Conservation (phyloP, 2,888 invertebrate species). For the Conchocele bisecta region DNA sequence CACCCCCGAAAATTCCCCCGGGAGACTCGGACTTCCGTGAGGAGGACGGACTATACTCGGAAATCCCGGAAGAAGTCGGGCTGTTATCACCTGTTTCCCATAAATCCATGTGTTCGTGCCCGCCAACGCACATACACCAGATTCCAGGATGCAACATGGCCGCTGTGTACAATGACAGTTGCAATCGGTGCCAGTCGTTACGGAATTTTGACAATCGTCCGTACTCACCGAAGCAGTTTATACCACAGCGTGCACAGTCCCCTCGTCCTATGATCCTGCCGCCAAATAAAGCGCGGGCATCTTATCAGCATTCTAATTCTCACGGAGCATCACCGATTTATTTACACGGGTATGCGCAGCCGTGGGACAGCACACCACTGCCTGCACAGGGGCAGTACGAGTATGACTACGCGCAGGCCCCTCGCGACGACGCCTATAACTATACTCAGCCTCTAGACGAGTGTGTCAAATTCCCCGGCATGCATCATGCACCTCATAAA, state of each 20-base stretch:
- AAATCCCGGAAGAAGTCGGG: constrained; percentile 56
- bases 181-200: constrained; percentile 62
- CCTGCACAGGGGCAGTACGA: constrained; percentile 48
- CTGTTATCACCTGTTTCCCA: constrained; percentile 72
- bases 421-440: constrained; percentile 51
- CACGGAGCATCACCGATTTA: constrained; percentile 59
- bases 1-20: constrained; percentile 83
- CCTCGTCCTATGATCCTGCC: constrained; percentile 39
- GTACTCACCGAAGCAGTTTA: constrained; percentile 44
- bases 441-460: constrained; percentile 55
- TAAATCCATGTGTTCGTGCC: constrained; percentile 75
- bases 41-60: constrained; percentile 55
- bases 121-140: constrained; percentile 68
- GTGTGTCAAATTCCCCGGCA: constrained; percentile 34
- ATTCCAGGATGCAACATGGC: constrained; percentile 55
- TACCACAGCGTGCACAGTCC: constrained; percentile 18
- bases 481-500: not conserved
- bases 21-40: constrained; percentile 76
- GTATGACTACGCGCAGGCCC: constrained; percentile 53
- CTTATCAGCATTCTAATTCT: constrained; percentile 21
- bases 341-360: constrained; percentile 55
- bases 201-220: constrained; percentile 58
- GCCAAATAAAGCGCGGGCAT: constrained; percentile 19
- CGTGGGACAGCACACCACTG: constrained; percentile 54
- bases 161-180: constrained; percentile 68